These are phyloP conservation scores for Chromoteleia sp. DNA, from an alignment of 2,888 invertebrate species.

Conservation along the genomic window DNA sequence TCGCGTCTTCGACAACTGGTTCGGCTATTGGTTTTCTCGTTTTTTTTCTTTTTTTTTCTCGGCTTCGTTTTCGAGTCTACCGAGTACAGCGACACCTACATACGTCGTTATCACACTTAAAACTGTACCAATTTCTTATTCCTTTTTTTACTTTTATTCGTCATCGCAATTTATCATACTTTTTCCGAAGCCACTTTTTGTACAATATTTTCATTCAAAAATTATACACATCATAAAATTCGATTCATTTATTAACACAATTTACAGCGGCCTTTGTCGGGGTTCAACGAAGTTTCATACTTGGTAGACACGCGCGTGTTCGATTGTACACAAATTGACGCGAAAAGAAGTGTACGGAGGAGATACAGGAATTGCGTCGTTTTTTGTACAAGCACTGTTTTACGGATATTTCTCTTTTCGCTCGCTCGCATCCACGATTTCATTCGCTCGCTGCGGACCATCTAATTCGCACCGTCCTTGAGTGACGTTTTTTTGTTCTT, in stretches of 20 bases:
- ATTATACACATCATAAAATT: constrained; percentile 67
- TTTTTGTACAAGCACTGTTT: constrained; percentile 30
- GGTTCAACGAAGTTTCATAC: constrained; percentile 55
- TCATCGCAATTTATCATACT: constrained; percentile 7
- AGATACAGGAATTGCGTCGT: constrained; percentile 37
- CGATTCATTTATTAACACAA: constrained; percentile 66
- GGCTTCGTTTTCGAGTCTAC: constrained; percentile 44
- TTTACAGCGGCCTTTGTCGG: constrained; percentile 57
- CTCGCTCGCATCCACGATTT: constrained; percentile 19
- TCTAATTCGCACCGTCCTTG: constrained; percentile 27
- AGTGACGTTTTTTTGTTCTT: constrained; percentile 7
- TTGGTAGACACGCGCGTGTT: constrained; percentile 47
- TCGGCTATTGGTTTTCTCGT: no score
- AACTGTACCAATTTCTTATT: constrained; percentile 40
- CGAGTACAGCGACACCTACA: constrained; percentile 61
- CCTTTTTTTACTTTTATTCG: constrained; percentile 12
- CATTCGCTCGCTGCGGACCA: constrained; percentile 25
- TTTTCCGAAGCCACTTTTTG: constrained; percentile 59
- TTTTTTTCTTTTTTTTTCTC: constrained; percentile 11
- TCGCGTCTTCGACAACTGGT: no score
- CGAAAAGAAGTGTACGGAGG: constrained; percentile 31
- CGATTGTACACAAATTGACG: constrained; percentile 39
- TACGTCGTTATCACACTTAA: constrained; percentile 41
- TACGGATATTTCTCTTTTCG: background rate
- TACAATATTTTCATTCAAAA: constrained; percentile 68